Base-by-base conservation (phyloP, 2,888 invertebrate genomes). In the Smittia sp. region DNA sequence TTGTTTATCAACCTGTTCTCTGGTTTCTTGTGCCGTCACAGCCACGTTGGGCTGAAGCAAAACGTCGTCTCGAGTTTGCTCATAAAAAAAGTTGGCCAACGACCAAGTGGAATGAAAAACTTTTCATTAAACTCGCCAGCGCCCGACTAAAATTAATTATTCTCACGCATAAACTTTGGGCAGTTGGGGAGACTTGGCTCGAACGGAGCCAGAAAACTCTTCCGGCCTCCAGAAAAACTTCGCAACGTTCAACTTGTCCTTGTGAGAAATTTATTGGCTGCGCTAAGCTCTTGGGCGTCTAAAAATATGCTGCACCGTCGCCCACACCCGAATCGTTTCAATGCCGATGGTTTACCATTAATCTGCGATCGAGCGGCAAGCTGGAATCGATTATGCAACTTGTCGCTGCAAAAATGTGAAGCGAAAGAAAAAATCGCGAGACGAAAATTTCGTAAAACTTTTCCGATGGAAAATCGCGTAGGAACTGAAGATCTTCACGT, bases 401-500 rank as follows among this genome's bases (percentile, higher is more conserved):
- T 20, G 20, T 39, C 11, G 27, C 52, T 46, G 46, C 46, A 46
- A 46, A 46, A 46, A 46, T 46, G n/a, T 46, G 32, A 9, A 32
- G 9, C 3, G 32, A 3, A 32, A 46, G 3, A 15, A 58, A 9
- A 3, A 3, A 58, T 58, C 24, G 15, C 22, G 69, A 54, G 18
- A 52, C 32, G 22, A 46, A 54, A 32, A 27, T 54, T 69, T 54
- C 39, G 15, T 72, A 11, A 20, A 72, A 62, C 72, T 72, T 72
- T 58, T 72, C 38, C 58, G 24, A 72, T 72, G 32, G 27, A 72
- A 62, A 52, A 38, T 72, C 62, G 72, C 72, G 62, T 54, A 62
- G 25, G 58, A 72, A 72, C 72, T 72, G 62, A 72, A 62, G 27
- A 54, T 69, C 41, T 69, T 69, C 25, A 24, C 20, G 20, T 41